Percentiles rank a stretch among this genome's conserved stretches.
These are phyloP conservation scores for Hyposoter didymator DNA, from an alignment of 2,888 invertebrate genomes.

Conservation along the genomic window DNA sequence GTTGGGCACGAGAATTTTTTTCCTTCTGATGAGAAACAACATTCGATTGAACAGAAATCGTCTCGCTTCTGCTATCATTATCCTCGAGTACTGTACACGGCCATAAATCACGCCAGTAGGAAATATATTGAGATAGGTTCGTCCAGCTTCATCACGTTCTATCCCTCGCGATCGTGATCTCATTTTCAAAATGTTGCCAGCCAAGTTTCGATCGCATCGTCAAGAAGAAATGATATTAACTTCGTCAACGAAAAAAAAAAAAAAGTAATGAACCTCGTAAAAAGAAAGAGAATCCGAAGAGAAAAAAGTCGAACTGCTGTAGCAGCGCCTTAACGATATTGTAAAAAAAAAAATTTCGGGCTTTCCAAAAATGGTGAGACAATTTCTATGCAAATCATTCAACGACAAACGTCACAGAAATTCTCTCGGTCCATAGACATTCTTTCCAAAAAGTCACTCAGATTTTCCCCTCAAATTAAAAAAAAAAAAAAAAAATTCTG, in stretches of 20 bases:
- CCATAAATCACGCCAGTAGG: background rate
- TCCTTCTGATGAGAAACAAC: background rate
- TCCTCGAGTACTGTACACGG: conserved; percentile 18
- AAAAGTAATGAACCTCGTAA: conserved; percentile 23
- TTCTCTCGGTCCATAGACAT: background rate
- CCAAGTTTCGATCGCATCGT: conserved; percentile 48
- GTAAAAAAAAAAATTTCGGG: conserved; percentile 2
- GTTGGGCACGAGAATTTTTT: background rate
- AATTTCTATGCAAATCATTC: background rate
- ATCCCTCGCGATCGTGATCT: conserved; percentile 37
- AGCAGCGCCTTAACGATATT: background rate
- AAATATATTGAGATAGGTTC: conserved; percentile 16
- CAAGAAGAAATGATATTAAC: conserved; percentile 56
- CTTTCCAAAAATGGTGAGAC: background rate
- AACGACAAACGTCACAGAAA: background rate
- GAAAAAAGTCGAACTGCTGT: background rate
- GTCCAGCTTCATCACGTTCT: conserved; percentile 23
- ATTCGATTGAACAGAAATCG: background rate
- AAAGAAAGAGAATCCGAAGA: background rate
- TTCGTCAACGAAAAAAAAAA: conserved; percentile 43
- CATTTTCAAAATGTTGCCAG: conserved; percentile 31
- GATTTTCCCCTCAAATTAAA: background rate
- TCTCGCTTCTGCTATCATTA: conserved; percentile 20
- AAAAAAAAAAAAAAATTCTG: no score
- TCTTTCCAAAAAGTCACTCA: background rate